phyloP scores from a whole-genome alignment of 1,140 invertebrate genomes.

The Ooceraea biroi region DNA sequence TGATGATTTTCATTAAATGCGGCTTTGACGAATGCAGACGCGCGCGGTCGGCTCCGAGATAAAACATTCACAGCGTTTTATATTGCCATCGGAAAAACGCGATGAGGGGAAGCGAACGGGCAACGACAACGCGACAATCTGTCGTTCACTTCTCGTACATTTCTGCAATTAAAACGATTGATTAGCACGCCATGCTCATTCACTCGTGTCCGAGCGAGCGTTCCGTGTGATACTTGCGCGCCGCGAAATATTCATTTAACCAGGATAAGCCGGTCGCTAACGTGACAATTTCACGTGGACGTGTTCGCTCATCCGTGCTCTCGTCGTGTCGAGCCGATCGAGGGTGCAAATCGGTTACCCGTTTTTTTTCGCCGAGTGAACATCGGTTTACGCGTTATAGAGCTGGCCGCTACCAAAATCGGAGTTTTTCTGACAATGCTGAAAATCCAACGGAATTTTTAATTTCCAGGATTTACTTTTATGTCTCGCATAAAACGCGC shows the following conservation, averaged over 20 bases:
- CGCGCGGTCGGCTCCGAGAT: conserved; percentile 42
- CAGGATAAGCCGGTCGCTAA: conserved; percentile 42
- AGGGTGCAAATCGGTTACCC: conserved; percentile 36
- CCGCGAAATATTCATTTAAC: conserved; percentile 60
- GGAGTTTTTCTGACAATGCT: neutral
- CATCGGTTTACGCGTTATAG: neutral
- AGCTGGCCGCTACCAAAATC: neutral
- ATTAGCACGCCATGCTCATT: conserved; percentile 47
- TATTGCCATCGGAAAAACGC: conserved; percentile 51
- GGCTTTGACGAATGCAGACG: conserved; percentile 35
- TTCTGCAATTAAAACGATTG: conserved; percentile 60
- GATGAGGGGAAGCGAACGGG: neutral
- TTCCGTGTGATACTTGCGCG: too few relatives aligned
- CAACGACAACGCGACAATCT: neutral
- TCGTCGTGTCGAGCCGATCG: conserved; percentile 27
- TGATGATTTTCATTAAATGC: conserved; percentile 61
- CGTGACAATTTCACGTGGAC: conserved; percentile 34
- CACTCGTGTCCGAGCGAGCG: conserved; percentile 40
- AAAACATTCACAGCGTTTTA: conserved; percentile 59
- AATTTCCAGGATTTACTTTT: too few relatives aligned
- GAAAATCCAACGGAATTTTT: neutral
- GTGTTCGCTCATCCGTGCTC: neutral
- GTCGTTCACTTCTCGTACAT: conserved; percentile 56
- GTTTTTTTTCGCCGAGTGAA: conserved; percentile 22
- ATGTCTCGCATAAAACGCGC: too few relatives aligned